These are phyloP conservation scores for Portunus trituberculatus DNA, from an alignment of 1,140 invertebrate genomes.

Conservation along the genomic window DNA sequence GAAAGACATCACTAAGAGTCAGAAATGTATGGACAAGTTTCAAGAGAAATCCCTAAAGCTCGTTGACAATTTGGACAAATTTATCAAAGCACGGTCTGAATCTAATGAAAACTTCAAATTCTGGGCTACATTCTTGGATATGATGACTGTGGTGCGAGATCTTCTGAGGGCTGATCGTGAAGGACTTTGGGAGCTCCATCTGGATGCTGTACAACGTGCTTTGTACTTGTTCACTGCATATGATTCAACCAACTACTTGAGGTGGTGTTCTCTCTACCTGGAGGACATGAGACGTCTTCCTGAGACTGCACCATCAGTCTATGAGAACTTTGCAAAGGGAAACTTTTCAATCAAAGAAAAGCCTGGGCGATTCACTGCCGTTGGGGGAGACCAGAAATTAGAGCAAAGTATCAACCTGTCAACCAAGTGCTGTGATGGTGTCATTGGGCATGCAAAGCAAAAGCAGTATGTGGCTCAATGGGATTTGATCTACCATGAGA, in stretches of 20 bases:
- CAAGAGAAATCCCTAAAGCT: too few relatives aligned
- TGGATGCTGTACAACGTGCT: slow-evolving; percentile 36
- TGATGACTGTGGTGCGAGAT: slow-evolving; percentile 7
- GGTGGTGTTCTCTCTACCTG: slow-evolving; percentile 39
- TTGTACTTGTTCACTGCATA: slow-evolving; percentile 24
- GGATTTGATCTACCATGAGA: too few relatives aligned
- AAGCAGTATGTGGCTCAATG: too few relatives aligned
- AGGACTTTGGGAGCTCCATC: slow-evolving; percentile 26
- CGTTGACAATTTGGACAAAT: background rate
- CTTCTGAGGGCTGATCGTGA: slow-evolving; percentile 18
- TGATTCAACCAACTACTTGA: slow-evolving; percentile 3
- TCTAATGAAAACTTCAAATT: slow-evolving; percentile 33
- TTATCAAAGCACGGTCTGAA: background rate
- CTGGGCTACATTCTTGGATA: background rate
- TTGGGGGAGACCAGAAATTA: too few relatives aligned
- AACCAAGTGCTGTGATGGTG: too few relatives aligned
- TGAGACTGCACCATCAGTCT: too few relatives aligned
- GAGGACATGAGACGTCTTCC: slow-evolving; percentile 37
- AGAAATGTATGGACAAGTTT: too few relatives aligned
- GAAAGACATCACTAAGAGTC: slow-evolving; percentile 38
- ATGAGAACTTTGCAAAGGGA: slow-evolving; percentile 37
- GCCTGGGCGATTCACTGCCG: too few relatives aligned
- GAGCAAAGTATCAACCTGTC: too few relatives aligned
- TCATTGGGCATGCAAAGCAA: too few relatives aligned
- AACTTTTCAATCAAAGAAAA: too few relatives aligned